A percentile compares a stretch with the other conserved stretches of the same genome.
These are phyloP conservation scores for Hypotaenidia okinawae DNA, from an alignment of 2,797 vertebrate genomes.

Conservation along the genomic window DNA sequence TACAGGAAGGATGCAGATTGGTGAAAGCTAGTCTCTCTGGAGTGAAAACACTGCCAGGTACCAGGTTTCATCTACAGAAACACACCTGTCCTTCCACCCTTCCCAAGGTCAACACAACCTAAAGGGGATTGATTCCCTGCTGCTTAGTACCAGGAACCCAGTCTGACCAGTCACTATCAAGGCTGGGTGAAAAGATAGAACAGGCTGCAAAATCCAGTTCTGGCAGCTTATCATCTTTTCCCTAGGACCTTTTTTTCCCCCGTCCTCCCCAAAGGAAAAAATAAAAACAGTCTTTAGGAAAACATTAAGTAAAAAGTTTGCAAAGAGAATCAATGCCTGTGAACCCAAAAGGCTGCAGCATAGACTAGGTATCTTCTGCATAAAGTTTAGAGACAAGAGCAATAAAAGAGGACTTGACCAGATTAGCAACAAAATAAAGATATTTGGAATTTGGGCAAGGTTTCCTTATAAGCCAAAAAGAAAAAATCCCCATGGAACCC, in stretches of 20 bases:
- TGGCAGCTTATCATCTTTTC: fast-evolving
- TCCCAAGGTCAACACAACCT: neutral
- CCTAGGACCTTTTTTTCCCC: fast-evolving
- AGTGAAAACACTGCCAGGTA: fast-evolving
- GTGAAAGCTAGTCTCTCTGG: neutral
- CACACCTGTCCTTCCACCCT: neutral
- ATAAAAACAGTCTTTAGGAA: neutral
- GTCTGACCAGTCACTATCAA: neutral
- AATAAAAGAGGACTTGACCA: neutral
- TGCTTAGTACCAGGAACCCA: neutral
- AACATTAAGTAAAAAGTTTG: neutral
- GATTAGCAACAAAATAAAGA: neutral
- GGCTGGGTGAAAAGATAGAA: neutral
- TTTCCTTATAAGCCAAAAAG: neutral
- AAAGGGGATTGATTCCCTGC: neutral
- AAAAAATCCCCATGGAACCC: neutral
- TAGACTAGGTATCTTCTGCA: neutral
- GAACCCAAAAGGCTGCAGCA: neutral
- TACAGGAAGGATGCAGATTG: neutral
- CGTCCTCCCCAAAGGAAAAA: neutral
- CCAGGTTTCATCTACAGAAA: fast-evolving
- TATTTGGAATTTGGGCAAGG: neutral
- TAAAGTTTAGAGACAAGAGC: neutral
- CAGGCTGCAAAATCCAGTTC: neutral
- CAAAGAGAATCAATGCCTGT: neutral